Base-by-base conservation (phyloP, 37 sponge, comb jelly and placozoan genomes). In the Ephydatia muelleri region DNA sequence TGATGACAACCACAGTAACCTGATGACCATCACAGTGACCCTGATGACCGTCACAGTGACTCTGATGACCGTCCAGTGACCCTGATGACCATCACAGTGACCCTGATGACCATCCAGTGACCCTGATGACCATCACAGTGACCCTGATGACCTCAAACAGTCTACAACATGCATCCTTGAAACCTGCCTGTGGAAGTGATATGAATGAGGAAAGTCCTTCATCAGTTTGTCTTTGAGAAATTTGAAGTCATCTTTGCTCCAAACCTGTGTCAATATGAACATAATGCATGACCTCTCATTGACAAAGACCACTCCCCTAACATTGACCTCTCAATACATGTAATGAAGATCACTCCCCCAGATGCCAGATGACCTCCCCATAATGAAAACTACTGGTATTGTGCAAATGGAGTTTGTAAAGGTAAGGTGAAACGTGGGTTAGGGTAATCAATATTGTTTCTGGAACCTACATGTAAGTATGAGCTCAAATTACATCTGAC, bases 201-300 rank as follows among this genome's bases (percentile, higher is more conserved):
- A 76, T 0, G 82, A 70, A 64, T 82, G 68, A 0, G 88, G 88
- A 11, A 88, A 57, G 12, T 29, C 19, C 9, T 30, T 47, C 37
- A 40, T 27, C 35, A 88, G 71, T 29, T 34, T 48, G 38, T 82
- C 83, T 57, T 64, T 72, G 0, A 88, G 29, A 40, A 64, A 88
- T 3, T 23, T 35, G 68, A 49, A 89, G 38, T 89, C 90, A 39
- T 47, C 75, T 37, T 32, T 33, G 30, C 75, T 84, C 85, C 85
- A 89, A 11, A 89, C 85, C 90, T 87, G 32, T 32, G 34, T 2
- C 49, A 49, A 85, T 27, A 19, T 19, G 0, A 76, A 78, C 27
- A 34, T 22, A 37, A 3, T 6, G 38, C 11, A 38, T 65, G 21
- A 83, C 29, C 2, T 39, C 19, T 19, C 28, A 31, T 25, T 6